Evolutionary conservation across 2,113 vertebrate species (phyloP).

Genomic region (Vulpes lagopus): DNA sequence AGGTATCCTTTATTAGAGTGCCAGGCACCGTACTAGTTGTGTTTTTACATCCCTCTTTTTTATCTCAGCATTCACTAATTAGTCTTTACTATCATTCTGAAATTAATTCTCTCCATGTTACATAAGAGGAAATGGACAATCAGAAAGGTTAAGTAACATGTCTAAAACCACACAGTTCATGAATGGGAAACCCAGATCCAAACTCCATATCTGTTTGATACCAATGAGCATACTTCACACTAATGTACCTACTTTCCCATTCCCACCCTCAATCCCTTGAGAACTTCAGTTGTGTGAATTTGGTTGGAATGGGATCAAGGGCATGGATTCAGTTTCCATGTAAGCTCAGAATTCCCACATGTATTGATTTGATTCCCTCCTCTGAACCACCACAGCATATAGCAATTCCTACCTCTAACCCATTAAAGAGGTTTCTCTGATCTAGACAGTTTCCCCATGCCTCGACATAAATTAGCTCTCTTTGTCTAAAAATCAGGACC

Average conservation of each 20-base stretch:
- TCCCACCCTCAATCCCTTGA: neutral
- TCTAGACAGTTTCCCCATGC: neutral
- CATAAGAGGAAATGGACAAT: neutral
- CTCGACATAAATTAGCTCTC: neutral
- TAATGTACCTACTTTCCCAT: neutral
- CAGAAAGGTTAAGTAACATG: neutral
- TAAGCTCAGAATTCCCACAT: neutral
- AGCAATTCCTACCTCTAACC: neutral
- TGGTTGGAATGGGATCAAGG: neutral
- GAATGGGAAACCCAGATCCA: neutral
- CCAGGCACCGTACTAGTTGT: neutral
- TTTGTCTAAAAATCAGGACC: neutral
- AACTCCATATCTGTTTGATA: neutral
- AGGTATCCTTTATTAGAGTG: neutral
- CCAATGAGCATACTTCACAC: neutral
- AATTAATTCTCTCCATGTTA: conserved; percentile 27
- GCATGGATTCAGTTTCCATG: neutral
- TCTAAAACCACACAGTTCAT: neutral
- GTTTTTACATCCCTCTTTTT: neutral
- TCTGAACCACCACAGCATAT: neutral
- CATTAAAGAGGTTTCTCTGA: neutral
- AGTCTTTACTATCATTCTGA: conserved; percentile 21
- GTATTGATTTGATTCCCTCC: neutral
- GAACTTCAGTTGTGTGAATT: neutral
- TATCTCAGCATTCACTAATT: neutral